Conservation (phyloP, 1,140 invertebrate species). For the Caenorhabditis elegans region WBcel235 BX284602.5:8358001-8358500, state of each 20-base stretch:
- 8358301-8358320: slow-evolving; percentile 50
- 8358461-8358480: slow-evolving; percentile 31
- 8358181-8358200: no score
- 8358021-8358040: no score
- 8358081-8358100: no score
- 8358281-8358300: not conserved
- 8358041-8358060: no score
- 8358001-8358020: no score
- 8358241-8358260: not conserved
- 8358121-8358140: no score
- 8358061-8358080: no score
- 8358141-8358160: no score
- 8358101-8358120: no score
- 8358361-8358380: slow-evolving; percentile 24
- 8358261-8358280: slow-evolving; percentile 11
- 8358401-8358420: slow-evolving; percentile 35
- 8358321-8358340: slow-evolving; percentile 47
- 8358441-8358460: slow-evolving; percentile 14
- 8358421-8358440: slow-evolving; percentile 28
- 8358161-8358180: no score
- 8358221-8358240: no score
- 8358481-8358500: slow-evolving; percentile 39
- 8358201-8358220: no score
- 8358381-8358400: slow-evolving; percentile 37
- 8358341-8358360: slow-evolving; percentile 45